Percentiles rank a stretch among this genome's conserved stretches.
Conservation (phyloP, 2,888 invertebrate genomes). For the Colostygia pectinataria region DNA sequence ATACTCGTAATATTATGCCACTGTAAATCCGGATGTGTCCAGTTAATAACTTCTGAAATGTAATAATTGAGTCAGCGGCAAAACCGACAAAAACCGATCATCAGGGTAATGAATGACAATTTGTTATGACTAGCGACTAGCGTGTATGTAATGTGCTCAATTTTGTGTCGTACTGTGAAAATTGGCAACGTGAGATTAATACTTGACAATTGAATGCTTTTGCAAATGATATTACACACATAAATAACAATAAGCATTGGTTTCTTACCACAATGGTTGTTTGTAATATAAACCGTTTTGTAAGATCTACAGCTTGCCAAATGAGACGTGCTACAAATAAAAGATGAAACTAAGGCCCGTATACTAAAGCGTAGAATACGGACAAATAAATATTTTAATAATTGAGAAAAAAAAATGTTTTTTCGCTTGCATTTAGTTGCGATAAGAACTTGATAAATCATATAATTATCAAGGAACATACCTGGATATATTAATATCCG, state of each 20-base stretch:
- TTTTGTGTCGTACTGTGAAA: slow-evolving; percentile 8
- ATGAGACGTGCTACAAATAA: too few relatives aligned
- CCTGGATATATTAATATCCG: too few relatives aligned
- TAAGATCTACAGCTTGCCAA: too few relatives aligned
- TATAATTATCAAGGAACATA: too few relatives aligned
- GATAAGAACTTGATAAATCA: too few relatives aligned
- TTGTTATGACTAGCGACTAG: slow-evolving; percentile 3
- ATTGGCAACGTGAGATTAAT: slow-evolving; percentile 6
- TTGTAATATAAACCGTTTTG: neutral
- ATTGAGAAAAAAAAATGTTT: too few relatives aligned
- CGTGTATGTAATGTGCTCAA: slow-evolving; percentile 18
- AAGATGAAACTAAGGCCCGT: too few relatives aligned
- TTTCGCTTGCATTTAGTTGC: too few relatives aligned
- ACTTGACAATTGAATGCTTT: slow-evolving; percentile 1
- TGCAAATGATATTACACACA: slow-evolving; percentile 4
- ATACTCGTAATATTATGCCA: neutral
- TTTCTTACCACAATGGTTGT: slow-evolving; percentile 1
- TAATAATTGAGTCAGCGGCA: slow-evolving; percentile 52
- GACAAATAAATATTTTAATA: too few relatives aligned
- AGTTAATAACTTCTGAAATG: slow-evolving; percentile 40
- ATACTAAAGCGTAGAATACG: too few relatives aligned
- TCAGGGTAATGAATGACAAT: slow-evolving; percentile 21
- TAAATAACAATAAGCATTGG: slow-evolving; percentile 7
- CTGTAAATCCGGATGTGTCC: slow-evolving; percentile 17
- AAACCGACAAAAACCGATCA: slow-evolving; percentile 33